These are phyloP conservation scores for Ammospiza caudacuta DNA, from an alignment of 2,113 vertebrate genomes.

Conservation along the genomic window DNA sequence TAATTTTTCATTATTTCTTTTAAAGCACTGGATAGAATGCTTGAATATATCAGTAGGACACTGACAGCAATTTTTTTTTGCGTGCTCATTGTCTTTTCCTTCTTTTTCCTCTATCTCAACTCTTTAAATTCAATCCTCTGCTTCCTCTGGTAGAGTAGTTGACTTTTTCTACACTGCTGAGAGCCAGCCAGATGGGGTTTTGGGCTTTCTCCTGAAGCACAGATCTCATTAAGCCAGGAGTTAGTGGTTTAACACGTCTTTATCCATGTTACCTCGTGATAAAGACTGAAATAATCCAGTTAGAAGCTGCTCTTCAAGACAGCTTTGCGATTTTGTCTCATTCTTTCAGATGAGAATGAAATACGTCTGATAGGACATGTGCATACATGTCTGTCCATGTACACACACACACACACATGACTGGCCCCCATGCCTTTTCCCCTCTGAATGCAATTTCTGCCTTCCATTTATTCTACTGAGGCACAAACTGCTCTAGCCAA, in stretches of 20 bases:
- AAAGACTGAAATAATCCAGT: neutral
- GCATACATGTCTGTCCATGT: fast-evolving
- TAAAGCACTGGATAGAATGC: neutral
- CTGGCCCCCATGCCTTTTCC: neutral
- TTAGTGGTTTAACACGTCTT: neutral
- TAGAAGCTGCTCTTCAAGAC: neutral
- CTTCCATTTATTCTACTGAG: neutral
- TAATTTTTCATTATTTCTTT: neutral
- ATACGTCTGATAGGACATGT: neutral
- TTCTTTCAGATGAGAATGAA: neutral
- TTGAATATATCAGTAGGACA: neutral
- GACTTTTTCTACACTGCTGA: neutral
- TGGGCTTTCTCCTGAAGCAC: neutral
- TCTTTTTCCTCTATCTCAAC: neutral
- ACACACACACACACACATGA: fast-evolving
- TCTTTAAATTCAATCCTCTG: neutral
- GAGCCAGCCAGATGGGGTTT: neutral
- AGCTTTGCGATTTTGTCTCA: neutral
- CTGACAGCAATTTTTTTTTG: neutral
- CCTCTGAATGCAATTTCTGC: neutral
- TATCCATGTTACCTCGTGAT: neutral
- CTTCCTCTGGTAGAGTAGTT: neutral
- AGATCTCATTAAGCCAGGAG: neutral
- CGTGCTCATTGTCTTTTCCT: neutral
- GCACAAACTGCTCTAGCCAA: neutral